Percentiles rank a stretch among this genome's conserved stretches.
These are phyloP conservation scores for Cetonia aurata DNA, from an alignment of 2,888 invertebrate genomes.

Conservation along the genomic window DNA sequence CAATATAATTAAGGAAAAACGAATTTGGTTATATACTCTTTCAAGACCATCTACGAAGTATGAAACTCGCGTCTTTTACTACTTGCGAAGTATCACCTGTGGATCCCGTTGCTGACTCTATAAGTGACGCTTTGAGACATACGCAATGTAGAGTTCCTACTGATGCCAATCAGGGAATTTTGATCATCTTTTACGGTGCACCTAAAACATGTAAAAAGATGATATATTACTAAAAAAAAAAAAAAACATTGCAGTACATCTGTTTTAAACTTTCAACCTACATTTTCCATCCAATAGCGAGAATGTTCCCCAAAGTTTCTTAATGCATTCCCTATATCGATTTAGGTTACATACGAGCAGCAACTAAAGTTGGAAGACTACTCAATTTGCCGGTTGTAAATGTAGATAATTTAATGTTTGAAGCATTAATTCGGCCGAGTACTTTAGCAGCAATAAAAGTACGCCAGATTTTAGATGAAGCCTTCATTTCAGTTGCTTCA, in stretches of 20 bases:
- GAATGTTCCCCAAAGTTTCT: background rate
- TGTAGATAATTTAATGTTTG: constrained; percentile 69
- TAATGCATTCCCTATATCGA: background rate
- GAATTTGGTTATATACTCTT: background rate
- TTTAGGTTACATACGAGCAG: constrained; percentile 59
- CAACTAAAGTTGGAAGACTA: constrained; percentile 63
- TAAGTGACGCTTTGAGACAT: constrained; percentile 46
- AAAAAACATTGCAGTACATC: too few relatives aligned
- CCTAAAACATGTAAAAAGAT: constrained; percentile 62
- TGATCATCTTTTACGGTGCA: constrained; percentile 68
- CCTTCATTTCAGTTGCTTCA: constrained; percentile 52
- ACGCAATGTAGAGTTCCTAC: constrained; percentile 39
- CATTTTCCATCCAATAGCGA: background rate
- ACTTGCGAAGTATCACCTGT: background rate
- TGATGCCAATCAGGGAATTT: constrained; percentile 57
- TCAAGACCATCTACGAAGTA: constrained; percentile 27
- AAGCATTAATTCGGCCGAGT: constrained; percentile 62
- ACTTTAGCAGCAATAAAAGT: constrained; percentile 56
- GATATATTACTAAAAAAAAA: background rate
- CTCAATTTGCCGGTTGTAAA: constrained; percentile 68
- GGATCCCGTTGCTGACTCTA: constrained; percentile 60
- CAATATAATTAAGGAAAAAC: background rate
- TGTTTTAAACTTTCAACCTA: background rate
- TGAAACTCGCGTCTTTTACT: background rate
- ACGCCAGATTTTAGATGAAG: constrained; percentile 55